These are phyloP conservation scores for Lasius fuliginosus DNA, from an alignment of 2,888 invertebrate genomes.

Conservation along the genomic window DNA sequence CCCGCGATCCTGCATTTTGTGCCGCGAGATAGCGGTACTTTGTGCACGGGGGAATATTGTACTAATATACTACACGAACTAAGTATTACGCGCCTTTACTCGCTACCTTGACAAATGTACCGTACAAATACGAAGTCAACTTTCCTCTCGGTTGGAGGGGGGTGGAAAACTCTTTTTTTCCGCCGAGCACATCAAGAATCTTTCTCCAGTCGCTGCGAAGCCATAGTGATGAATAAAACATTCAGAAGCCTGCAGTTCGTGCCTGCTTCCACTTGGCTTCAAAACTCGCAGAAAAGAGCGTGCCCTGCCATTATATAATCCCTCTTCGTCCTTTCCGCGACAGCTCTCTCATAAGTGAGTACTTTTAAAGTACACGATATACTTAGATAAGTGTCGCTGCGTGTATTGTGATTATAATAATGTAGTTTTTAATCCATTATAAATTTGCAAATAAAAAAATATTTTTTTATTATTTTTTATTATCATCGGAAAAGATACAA, in stretches of 20 bases:
- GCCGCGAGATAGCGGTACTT: conserved; percentile 61
- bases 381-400: conserved; percentile 22
- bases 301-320: conserved; percentile 56
- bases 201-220: conserved; percentile 55
- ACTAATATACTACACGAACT: conserved; percentile 60
- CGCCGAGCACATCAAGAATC: conserved; percentile 53
- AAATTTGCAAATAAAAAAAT: not conserved
- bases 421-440: conserved; percentile 5
- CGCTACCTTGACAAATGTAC: conserved; percentile 55
- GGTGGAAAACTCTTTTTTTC: conserved; percentile 12
- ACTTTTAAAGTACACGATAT: conserved; percentile 35
- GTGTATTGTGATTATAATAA: conserved; percentile 12
- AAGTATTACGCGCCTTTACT: conserved; percentile 51
- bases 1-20: conserved; percentile 70
- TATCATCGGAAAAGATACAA: not conserved
- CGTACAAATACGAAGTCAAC: conserved; percentile 61
- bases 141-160: conserved; percentile 25
- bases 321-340: conserved; percentile 24
- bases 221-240: conserved; percentile 56
- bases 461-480: not conserved
- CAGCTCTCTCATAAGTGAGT: conserved; percentile 39
- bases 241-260: conserved; percentile 47
- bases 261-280: conserved; percentile 52
- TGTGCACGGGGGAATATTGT: conserved; percentile 52
- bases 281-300: conserved; percentile 50